These are phyloP conservation scores for Pemphigus obesinymphae DNA, from an alignment of 1,140 invertebrate genomes.

Conservation along the genomic window DNA sequence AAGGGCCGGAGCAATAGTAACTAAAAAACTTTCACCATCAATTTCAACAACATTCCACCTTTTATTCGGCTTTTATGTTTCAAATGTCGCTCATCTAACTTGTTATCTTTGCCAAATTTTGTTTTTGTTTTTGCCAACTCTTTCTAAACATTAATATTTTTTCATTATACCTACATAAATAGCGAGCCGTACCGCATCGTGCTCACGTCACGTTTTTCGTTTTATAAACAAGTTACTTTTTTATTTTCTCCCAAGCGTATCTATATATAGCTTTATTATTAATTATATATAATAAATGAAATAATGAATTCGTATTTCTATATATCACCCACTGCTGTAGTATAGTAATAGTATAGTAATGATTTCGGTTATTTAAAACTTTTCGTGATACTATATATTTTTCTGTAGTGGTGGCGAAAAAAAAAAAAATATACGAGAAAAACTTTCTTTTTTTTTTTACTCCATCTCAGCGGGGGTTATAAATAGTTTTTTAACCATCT, in stretches of 20 bases:
- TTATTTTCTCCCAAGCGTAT: too few relatives aligned
- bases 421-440: not conserved
- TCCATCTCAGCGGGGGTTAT: not conserved
- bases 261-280: too few relatives aligned
- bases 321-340: not conserved
- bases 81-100: not conserved
- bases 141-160: not conserved
- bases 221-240: not conserved
- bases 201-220: not conserved
- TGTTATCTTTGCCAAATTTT: conserved; percentile 2
- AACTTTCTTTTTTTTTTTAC: not conserved
- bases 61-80: not conserved
- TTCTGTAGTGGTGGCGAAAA: too few relatives aligned
- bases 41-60: conserved; percentile 3
- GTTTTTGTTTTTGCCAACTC: not conserved
- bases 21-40: conserved; percentile 36
- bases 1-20: not conserved
- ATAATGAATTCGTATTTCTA: not conserved
- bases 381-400: not conserved
- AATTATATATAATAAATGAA: too few relatives aligned
- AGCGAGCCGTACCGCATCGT: too few relatives aligned
- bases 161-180: too few relatives aligned
- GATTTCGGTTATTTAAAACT: not conserved
- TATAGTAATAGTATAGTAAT: too few relatives aligned
- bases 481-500: not conserved